Percentiles rank a stretch among this genome's conserved stretches.
Evolutionary conservation across 2,797 vertebrate species (phyloP).

Genomic region (Notoglanidium macrostoma): DNA sequence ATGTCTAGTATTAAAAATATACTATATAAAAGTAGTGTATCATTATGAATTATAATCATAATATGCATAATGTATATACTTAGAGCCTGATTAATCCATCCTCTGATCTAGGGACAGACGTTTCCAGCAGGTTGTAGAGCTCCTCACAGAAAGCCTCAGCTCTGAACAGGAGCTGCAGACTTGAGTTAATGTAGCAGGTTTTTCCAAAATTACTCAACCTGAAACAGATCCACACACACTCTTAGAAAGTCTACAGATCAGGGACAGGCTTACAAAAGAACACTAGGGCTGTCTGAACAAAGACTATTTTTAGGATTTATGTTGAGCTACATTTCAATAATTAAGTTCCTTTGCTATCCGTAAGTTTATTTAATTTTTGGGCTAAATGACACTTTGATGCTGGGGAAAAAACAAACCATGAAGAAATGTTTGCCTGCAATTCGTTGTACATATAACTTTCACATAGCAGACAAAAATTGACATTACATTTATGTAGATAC

Average conservation of each 20-base stretch:
- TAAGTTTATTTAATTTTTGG: too few relatives aligned
- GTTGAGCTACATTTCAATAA: too few relatives aligned
- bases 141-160: neutral
- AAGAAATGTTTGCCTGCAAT: too few relatives aligned
- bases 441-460: too few relatives aligned
- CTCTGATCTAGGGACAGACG: neutral
- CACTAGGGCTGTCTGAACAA: neutral
- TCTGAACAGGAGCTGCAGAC: constrained; percentile 8
- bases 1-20: neutral
- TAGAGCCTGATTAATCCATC: neutral
- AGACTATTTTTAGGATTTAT: too few relatives aligned
- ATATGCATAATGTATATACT: neutral
- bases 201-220: neutral
- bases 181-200: constrained; percentile 14
- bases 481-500: too few relatives aligned
- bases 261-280: neutral
- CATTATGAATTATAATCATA: neutral
- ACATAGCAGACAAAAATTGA: too few relatives aligned
- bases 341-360: too few relatives aligned
- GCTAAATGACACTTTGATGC: too few relatives aligned
- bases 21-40: neutral
- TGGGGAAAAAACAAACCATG: too few relatives aligned
- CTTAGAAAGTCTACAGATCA: neutral
- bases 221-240: neutral
- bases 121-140: neutral